Conservation (phyloP, 35 echinoderm and acorn worm species). For the Ophiothrix spiculata region DNA sequence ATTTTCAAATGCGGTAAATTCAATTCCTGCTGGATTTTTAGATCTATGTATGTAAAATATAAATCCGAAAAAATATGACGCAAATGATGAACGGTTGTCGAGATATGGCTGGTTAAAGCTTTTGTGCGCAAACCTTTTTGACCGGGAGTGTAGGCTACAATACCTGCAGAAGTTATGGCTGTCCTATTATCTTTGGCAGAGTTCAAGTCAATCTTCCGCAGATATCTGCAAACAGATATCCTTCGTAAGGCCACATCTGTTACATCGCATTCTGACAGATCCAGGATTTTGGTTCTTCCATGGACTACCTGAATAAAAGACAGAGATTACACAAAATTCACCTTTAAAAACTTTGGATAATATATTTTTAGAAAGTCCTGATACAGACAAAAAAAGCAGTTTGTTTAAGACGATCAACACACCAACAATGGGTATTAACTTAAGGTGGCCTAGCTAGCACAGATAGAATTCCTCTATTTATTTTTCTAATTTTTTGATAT, state of each 20-base stretch:
- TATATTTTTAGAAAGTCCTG: neutral
- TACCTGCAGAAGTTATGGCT: slow-evolving; percentile 64
- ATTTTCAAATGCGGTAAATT: no score
- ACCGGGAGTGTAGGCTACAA: no score
- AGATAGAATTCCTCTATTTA: neutral
- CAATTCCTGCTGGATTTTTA: no score
- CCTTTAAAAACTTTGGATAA: neutral
- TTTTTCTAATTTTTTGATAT: neutral
- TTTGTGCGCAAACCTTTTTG: no score
- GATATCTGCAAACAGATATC: slow-evolving; percentile 56
- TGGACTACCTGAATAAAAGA: slow-evolving; percentile 72
- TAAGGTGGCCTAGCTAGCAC: neutral
- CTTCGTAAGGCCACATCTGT: slow-evolving; percentile 53
- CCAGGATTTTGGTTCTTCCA: slow-evolving; percentile 48
- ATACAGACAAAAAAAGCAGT: no score
- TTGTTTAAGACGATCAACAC: no score
- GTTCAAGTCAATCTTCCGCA: slow-evolving; percentile 85
- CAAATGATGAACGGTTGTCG: no score
- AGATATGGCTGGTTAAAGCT: no score
- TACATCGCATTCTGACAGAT: slow-evolving; percentile 71
- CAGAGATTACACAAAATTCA: no score
- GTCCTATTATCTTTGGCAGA: slow-evolving; percentile 73
- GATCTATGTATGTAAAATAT: no score
- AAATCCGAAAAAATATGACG: no score
- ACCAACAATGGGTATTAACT: no score